A percentile compares a stretch with the other conserved stretches of the same genome.
These are phyloP conservation scores for Drosophila siamana DNA, from an alignment of 2,888 invertebrate species.

Conservation along the genomic window DNA sequence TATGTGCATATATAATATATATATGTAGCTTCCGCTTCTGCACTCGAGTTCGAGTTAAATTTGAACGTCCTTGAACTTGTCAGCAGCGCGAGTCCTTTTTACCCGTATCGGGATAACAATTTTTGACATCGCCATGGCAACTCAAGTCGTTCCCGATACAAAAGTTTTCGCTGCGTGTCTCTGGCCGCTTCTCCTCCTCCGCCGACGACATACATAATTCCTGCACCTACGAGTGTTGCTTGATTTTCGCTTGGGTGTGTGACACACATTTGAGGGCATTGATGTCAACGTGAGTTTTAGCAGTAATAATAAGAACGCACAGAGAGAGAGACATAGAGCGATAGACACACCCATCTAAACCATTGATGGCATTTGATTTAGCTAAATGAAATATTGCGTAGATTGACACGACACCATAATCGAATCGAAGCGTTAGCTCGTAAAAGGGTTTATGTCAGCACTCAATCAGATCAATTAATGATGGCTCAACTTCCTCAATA, in stretches of 20 bases:
- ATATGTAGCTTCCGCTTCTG: no score
- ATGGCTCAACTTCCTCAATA: neutral
- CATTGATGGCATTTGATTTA: constrained; percentile 43
- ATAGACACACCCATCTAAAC: constrained; percentile 47
- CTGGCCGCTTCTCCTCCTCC: constrained; percentile 12
- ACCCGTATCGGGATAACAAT: constrained; percentile 69
- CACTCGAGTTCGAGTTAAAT: neutral
- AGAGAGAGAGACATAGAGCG: neutral
- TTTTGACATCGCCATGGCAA: constrained; percentile 66
- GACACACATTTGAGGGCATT: constrained; percentile 65
- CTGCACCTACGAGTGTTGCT: constrained; percentile 34
- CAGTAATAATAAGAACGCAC: constrained; percentile 39
- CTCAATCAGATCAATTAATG: constrained; percentile 4
- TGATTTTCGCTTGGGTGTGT: constrained; percentile 66
- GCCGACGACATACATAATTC: constrained; percentile 18
- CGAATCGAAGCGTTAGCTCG: constrained; percentile 19
- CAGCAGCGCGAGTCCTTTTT: constrained; percentile 46
- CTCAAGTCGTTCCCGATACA: constrained; percentile 49
- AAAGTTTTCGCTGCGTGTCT: constrained; percentile 56
- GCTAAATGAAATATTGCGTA: constrained; percentile 31
- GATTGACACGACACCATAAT: constrained; percentile 59
- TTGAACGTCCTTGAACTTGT: constrained; percentile 82
- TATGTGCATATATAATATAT: no score
- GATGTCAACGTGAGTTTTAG: constrained; percentile 48
- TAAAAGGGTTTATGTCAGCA: constrained; percentile 9